These are phyloP conservation scores for Chaenocephalus aceratus DNA, from an alignment of 2,113 vertebrate genomes.

Conservation along the genomic window DNA sequence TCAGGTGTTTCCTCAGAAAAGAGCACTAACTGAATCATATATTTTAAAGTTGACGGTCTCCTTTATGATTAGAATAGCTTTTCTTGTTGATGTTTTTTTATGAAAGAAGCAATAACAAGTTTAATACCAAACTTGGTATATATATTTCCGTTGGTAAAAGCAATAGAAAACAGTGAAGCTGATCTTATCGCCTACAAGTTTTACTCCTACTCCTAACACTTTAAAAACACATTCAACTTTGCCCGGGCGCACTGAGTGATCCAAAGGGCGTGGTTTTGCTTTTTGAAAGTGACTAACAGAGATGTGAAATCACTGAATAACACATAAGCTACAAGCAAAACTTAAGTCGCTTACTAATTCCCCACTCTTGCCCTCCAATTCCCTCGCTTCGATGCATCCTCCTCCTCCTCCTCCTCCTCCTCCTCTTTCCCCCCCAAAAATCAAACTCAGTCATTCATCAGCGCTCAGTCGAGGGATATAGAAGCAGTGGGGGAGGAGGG, in stretches of 20 bases:
- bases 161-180: not conserved
- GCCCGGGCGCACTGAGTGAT: not conserved
- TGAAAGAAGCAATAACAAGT: no score
- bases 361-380: not conserved
- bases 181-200: not conserved
- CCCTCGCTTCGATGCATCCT: not conserved
- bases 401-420: not conserved
- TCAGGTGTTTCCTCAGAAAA: not conserved
- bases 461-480: constrained; percentile 17
- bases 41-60: not conserved
- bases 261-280: not conserved
- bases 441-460: constrained; percentile 44
- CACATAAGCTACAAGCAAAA: constrained; percentile 1
- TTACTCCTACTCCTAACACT: not conserved
- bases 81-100: no score
- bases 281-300: constrained; percentile 3
- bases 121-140: not conserved
- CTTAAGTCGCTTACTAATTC: not conserved
- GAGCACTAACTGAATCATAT: not conserved
- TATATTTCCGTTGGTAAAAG: not conserved
- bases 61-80: not conserved
- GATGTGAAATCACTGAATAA: constrained; percentile 23
- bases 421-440: constrained; percentile 10
- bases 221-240: not conserved
- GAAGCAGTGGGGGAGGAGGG: constrained; percentile 34